Evolutionary conservation across 2,888 invertebrate species (phyloP), one percentile per base, ranked within the genome.

Genomic region (Neoascia interrupta): DNA sequence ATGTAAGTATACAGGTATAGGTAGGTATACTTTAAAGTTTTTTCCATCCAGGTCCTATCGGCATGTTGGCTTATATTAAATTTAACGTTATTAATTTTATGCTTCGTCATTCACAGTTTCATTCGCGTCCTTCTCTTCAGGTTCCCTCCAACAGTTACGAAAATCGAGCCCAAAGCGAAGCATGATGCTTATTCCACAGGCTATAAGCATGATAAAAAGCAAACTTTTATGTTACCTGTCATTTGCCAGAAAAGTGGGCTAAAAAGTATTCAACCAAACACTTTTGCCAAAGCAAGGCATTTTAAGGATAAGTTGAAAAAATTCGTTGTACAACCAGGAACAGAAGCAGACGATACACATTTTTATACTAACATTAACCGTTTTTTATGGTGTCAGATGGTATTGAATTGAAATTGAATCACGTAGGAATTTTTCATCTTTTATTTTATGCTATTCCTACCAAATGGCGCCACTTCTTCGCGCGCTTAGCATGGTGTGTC

Each of bases 361-460:
- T 73, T 73, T 61, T 73, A 54, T 66, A 43, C 23, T 28, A 61
- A 73, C 79, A 73, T 72, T 73, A 61, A 66, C 73, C 54, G 56
- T 73, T 73, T 73, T 73, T 73, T 79, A 79, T 56, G 66, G 66
- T 45, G 51, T 73, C 79, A 79, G 73, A 73, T 79, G 66, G 79
- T 61, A 66, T 73, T 79, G 73, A 79, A 79, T 73, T 60, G 73
- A 79, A 79, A 79, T 79, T 79, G 79, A 79, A 79, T 79, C 79
- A 79, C 79, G 79, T 79, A 79, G 79, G 61, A 73, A 45, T 79
- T 73, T 61, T 73, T 49, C 53, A 39, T 66, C 49, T 79, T 49
- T 54, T 54, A 37, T 69, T 64, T 64, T 53, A 41, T 51, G 58
- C 70, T 45, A 53, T 58, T 70, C 28, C 34, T 15, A 19, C 53